Evolutionary conservation across 30 jellyfish, hydroid and myxozoan species (phyloP).

Genomic region (Turritopsis rubra): DNA sequence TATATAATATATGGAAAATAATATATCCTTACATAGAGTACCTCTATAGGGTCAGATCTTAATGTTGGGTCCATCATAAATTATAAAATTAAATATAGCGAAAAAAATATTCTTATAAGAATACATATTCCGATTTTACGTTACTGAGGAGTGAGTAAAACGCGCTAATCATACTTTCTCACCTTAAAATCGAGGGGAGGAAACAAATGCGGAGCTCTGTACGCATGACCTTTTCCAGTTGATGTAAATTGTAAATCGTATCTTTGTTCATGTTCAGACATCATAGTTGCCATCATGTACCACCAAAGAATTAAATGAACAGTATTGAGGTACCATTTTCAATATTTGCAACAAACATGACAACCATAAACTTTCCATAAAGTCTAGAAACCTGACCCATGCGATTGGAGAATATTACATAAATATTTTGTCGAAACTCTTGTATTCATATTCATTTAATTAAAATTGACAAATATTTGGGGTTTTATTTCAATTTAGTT

Average conservation of each 20-base stretch:
- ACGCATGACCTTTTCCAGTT: slow-evolving; percentile 66
- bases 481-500: neutral
- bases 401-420: too few relatives aligned
- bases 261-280: slow-evolving; percentile 24
- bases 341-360: slow-evolving; percentile 4
- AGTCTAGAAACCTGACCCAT: neutral
- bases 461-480: neutral
- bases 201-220: slow-evolving; percentile 34
- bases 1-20: too few relatives aligned
- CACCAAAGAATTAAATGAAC: neutral
- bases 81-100: too few relatives aligned
- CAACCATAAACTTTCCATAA: neutral
- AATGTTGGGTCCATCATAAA: too few relatives aligned
- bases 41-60: too few relatives aligned
- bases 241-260: slow-evolving; percentile 65
- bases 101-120: too few relatives aligned
- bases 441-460: too few relatives aligned
- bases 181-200: slow-evolving; percentile 75
- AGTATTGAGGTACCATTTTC: neutral
- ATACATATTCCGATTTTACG: too few relatives aligned
- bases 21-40: too few relatives aligned
- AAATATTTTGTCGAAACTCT: too few relatives aligned
- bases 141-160: too few relatives aligned
- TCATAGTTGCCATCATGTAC: neutral
- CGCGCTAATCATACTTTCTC: neutral